Evolutionary conservation across 1,140 invertebrate genomes (phyloP).

Genomic region (Drosophila sucinea): DNA sequence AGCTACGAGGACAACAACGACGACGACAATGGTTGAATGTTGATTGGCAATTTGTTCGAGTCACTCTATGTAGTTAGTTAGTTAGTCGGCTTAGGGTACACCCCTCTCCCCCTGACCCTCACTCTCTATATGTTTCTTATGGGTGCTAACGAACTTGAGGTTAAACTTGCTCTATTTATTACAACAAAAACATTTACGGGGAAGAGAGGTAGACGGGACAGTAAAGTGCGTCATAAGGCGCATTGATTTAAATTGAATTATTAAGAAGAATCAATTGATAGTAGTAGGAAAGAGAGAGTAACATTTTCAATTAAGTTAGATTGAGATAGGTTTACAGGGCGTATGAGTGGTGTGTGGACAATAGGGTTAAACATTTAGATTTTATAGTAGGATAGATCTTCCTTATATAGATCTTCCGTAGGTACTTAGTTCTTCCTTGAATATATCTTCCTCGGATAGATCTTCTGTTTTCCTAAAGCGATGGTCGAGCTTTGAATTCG

Average conservation of each 20-base stretch:
- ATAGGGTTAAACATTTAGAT: too few relatives aligned
- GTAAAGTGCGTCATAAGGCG: constrained; percentile 16
- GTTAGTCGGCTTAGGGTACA: constrained; percentile 12
- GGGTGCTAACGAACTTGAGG: constrained; percentile 55
- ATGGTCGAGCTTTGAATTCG: too few relatives aligned
- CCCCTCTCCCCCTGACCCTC: neutral
- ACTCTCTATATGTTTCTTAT: constrained; percentile 1
- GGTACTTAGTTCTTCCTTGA: too few relatives aligned
- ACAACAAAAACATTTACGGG: constrained; percentile 5
- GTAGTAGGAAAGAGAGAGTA: neutral
- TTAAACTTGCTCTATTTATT: constrained; percentile 20
- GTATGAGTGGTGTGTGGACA: too few relatives aligned
- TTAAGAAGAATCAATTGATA: neutral
- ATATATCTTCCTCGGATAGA: too few relatives aligned
- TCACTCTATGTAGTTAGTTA: constrained; percentile 43
- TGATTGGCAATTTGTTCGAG: constrained; percentile 67
- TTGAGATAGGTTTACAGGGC: too few relatives aligned
- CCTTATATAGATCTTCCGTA: too few relatives aligned
- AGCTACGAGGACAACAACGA: constrained; percentile 45
- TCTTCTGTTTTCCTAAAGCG: too few relatives aligned
- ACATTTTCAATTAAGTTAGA: neutral
- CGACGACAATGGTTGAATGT: constrained; percentile 48
- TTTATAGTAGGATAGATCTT: too few relatives aligned
- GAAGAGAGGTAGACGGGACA: constrained; percentile 12
- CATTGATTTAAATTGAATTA: constrained; percentile 12